Evolutionary conservation across 2,888 invertebrate genomes (phyloP), one percentile per base, ranked within the genome.

Genomic region (Diaphora mendica): DNA sequence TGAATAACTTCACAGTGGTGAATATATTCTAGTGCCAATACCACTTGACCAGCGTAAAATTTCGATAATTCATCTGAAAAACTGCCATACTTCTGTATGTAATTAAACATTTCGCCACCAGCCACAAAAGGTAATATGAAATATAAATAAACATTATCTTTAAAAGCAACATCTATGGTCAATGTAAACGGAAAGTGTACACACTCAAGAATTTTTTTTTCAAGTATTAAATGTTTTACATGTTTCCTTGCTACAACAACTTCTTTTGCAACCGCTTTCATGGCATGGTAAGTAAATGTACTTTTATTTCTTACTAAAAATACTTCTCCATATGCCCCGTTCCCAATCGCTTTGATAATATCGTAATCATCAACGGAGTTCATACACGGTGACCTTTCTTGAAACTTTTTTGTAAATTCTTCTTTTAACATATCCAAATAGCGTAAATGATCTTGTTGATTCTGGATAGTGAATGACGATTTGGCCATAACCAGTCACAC

Each of bases 21-120:
- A 78, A 99, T 94, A 92, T 99, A 99, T 92, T 99, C 99, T 81
- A 99, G 94, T 0, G 97, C 98, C 83, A 99, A 92, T 68, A 98
- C 96, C 8, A 99, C 97, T 96, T 99, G 99, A 68, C 98, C 97
- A 0, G 97, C 98, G 93, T 99, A 99, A 95, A 99, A 99, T 88
- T 97, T 97, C 0, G 98, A 96, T 83, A 98, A 96, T 59, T 96
- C 94, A 89, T 99, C 99, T 71, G 97, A 97, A 91, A 98, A 97
- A 72, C 90, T 94, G 1, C 95, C 96, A 81, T 93, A 95, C 87
- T 96, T 96, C 81, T 97, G 96, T 76, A 98, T 95, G 86, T 97
- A 97, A 0, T 97, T 97, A 88, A 98, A 99, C 96, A 99, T 96
- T 90, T 99, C 99, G 1, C 99, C 99, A 0, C 99, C 99, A 77